Conservation (phyloP, 2,888 invertebrate genomes). For the Lucinisca nassula region DNA sequence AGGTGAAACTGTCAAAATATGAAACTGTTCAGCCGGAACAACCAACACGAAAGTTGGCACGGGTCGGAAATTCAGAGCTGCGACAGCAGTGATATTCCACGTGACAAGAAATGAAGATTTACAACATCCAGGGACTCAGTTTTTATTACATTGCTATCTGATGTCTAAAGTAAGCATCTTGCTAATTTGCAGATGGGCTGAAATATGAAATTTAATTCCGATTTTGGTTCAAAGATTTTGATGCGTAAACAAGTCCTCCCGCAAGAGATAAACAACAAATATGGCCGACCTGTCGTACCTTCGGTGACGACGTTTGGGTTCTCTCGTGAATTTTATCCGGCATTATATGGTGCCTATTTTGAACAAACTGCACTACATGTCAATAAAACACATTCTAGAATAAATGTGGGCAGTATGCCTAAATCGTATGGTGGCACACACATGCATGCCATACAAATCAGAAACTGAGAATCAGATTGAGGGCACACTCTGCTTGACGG, state of each 20-base stretch:
- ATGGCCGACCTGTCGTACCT: constrained; percentile 64
- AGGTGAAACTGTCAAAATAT: background rate
- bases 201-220: background rate
- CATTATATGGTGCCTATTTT: too few relatives aligned
- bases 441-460: too few relatives aligned
- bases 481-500: too few relatives aligned
- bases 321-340: constrained; percentile 12
- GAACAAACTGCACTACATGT: too few relatives aligned
- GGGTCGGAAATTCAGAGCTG: background rate
- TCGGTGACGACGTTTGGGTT: constrained; percentile 38
- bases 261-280: constrained; percentile 56
- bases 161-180: background rate
- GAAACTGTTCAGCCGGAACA: too few relatives aligned
- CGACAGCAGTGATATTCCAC: background rate
- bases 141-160: background rate
- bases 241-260: constrained; percentile 5
- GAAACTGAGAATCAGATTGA: too few relatives aligned
- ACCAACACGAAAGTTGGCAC: constrained; percentile 9
- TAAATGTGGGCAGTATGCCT: too few relatives aligned
- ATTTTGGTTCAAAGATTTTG: background rate
- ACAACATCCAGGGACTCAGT: background rate
- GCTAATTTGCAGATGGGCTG: background rate
- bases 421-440: too few relatives aligned
- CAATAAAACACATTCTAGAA: too few relatives aligned
- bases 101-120: background rate